Percentiles rank a stretch among this genome's conserved stretches.
These are phyloP conservation scores for Ia io DNA, from an alignment of 2,113 vertebrate genomes.

Conservation along the genomic window DNA sequence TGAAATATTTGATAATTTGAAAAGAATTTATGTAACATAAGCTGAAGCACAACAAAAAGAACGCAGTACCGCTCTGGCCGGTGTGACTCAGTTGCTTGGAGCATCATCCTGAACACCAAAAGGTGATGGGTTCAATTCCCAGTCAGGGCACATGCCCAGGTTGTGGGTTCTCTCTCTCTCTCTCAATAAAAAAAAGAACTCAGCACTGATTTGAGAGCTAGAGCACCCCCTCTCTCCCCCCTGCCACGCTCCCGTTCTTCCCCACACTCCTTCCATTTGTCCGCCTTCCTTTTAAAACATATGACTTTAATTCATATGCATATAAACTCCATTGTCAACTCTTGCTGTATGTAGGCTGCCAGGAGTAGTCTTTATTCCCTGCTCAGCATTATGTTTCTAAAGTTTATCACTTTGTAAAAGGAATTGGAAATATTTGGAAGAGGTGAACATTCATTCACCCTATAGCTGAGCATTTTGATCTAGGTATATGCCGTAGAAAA, in stretches of 20 bases:
- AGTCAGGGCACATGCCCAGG: too few relatives aligned
- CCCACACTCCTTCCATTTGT: background rate
- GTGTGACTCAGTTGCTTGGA: too few relatives aligned
- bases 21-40: background rate
- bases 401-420: background rate
- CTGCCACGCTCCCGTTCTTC: rapidly evolving
- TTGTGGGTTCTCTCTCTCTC: too few relatives aligned
- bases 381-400: background rate
- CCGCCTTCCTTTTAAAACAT: background rate
- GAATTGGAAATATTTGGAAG: background rate
- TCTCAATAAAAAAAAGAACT: too few relatives aligned
- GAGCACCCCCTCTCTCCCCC: rapidly evolving
- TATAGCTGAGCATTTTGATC: background rate
- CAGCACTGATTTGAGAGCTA: background rate
- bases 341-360: background rate
- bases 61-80: rapidly evolving
- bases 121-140: too few relatives aligned
- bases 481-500: background rate
- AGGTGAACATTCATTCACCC: background rate
- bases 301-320: background rate
- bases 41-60: background rate
- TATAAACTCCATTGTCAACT: background rate
- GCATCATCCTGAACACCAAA: too few relatives aligned
- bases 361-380: background rate
- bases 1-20: background rate